Base-by-base conservation (phyloP, 2,888 invertebrate species). In the Sinopyrophorus schimmeli region DNA sequence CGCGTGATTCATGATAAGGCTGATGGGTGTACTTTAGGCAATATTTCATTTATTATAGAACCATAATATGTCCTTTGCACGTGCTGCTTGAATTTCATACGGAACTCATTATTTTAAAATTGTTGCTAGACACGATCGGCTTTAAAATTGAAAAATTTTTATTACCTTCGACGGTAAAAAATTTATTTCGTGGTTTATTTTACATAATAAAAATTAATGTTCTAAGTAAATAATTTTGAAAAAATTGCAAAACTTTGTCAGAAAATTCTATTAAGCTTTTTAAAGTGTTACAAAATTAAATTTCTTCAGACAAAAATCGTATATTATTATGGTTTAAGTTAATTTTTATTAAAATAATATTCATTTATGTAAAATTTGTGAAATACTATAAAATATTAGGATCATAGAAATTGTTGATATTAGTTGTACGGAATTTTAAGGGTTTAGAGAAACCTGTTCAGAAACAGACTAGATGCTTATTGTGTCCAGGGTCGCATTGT, bases 401-500 rank as follows among this genome's bases (percentile, higher is more conserved):
- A n/a, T n/a, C n/a, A 31, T 30, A 12, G 27, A 20, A 28, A 18
- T 14, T n/a, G n/a, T n/a, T n/a, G n/a, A 38, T 46, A 38, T 44
- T 46, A 38, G 38, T 38, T 18, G 17, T 27, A 24, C 35, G 41
- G 30, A 48, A 48, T 48, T n/a, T 34, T 27, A 41, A 35, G 41
- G 47, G 35, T 48, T 41, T 41, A 43, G 38, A 32, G 38, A 24
- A 24, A 37, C 38, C 32, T 44, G 32, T 26, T 34, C 32, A 15
- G 43, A 23, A 32, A 43, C 53, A 38, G 48, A 38, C 49, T 44
- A 47, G 40, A 46, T 57, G 52, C 58, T 60, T 60, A 57, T 54
- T 55, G 57, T 50, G 30, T 50, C 52, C 51, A 55, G 61, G 63
- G 60, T 62, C 61, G 61, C 64, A 65, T 66, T 66, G 65, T 66